A percentile compares a stretch with the other conserved stretches of the same genome.
Conservation (phyloP, 2,888 invertebrate genomes). For the Carcina quercana region DNA sequence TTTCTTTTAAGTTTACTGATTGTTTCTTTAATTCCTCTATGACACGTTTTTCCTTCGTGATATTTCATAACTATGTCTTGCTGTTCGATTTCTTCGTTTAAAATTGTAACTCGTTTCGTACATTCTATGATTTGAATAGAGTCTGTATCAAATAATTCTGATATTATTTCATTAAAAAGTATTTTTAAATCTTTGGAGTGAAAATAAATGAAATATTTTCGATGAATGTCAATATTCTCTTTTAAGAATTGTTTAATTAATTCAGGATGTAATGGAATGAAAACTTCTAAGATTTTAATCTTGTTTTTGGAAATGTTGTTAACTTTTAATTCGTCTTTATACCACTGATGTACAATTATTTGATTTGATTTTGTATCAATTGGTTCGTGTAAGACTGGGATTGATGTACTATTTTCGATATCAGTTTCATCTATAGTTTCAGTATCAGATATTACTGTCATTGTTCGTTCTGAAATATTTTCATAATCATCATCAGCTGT, state of each 20-base stretch:
- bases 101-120: slow-evolving; percentile 15
- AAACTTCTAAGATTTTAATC: slow-evolving; percentile 9
- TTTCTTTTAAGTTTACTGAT: slow-evolving; percentile 11
- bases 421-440: slow-evolving; percentile 3
- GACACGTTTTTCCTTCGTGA: slow-evolving; percentile 19
- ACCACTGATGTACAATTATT: slow-evolving; percentile 8
- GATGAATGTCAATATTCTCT: slow-evolving; percentile 6
- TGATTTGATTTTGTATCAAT: slow-evolving; percentile 16
- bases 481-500: slow-evolving; percentile 6
- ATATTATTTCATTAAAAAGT: slow-evolving; percentile 9
- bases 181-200: slow-evolving; percentile 10
- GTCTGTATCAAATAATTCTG: slow-evolving; percentile 16
- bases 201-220: slow-evolving; percentile 18
- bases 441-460: background rate
- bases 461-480: slow-evolving; percentile 5
- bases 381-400: slow-evolving; percentile 10
- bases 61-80: slow-evolving; percentile 13
- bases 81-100: slow-evolving; percentile 17
- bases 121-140: slow-evolving; percentile 19
- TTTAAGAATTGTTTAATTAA: slow-evolving; percentile 15
- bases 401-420: slow-evolving; percentile 2
- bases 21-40: slow-evolving; percentile 21
- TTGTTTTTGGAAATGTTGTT: slow-evolving; percentile 8
- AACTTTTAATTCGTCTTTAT: slow-evolving; percentile 5
- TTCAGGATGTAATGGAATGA: slow-evolving; percentile 5